Evolutionary conservation across 2,113 vertebrate genomes (phyloP).

Genomic region (Siphamia tubifer): DNA sequence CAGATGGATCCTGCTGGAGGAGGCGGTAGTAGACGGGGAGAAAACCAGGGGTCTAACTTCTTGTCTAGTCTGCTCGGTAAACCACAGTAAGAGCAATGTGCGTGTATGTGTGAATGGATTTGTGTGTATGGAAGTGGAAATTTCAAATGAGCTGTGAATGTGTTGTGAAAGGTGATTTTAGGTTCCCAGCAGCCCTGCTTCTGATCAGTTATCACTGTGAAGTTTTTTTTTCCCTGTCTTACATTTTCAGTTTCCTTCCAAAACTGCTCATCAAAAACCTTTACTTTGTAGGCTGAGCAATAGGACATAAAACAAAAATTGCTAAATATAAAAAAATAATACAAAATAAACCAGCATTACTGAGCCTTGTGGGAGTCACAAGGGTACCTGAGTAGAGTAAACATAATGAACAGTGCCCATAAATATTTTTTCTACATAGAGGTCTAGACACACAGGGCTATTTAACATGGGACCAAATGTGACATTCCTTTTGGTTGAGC

Average conservation of each 20-base stretch:
- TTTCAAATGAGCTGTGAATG: constrained; percentile 22
- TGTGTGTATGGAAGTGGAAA: neutral
- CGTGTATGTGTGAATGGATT: neutral
- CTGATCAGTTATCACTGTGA: constrained; percentile 80
- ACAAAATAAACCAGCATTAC: constrained; percentile 64
- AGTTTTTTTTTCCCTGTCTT: constrained; percentile 40
- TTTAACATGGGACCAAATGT: constrained; percentile 75
- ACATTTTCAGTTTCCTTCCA: constrained; percentile 18
- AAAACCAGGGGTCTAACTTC: constrained; percentile 76
- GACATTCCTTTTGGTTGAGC: constrained; percentile 69
- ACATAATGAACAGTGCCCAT: neutral
- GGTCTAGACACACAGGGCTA: constrained; percentile 55
- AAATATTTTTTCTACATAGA: constrained; percentile 33
- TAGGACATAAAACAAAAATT: constrained; percentile 54
- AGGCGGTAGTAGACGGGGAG: constrained; percentile 58
- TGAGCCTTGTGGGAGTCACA: constrained; percentile 23
- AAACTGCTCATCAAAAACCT: constrained; percentile 10
- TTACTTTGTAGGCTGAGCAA: constrained; percentile 79
- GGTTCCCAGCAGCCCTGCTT: constrained; percentile 55
- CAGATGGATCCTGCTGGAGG: constrained; percentile 89
- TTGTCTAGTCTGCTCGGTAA: constrained; percentile 81
- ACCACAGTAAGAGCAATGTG: constrained; percentile 75
- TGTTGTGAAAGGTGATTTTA: constrained; percentile 32
- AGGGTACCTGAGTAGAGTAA: neutral
- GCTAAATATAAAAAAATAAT: neutral